phyloP scores from a whole-genome alignment of 2,888 invertebrate genomes.

The Hemithea aestivaria region DNA sequence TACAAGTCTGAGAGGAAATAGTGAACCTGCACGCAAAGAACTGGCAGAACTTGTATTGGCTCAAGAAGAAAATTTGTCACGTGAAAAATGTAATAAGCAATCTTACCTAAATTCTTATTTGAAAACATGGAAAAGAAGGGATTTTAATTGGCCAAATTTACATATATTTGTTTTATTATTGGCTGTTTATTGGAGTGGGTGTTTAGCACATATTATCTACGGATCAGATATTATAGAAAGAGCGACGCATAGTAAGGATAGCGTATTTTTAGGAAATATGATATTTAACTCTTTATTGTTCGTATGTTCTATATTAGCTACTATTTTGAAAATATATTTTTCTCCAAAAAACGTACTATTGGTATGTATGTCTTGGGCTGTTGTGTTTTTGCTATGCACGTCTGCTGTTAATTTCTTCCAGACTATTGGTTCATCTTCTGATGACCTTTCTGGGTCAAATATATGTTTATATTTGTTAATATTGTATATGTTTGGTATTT shows the following conservation, averaged over 20 bases:
- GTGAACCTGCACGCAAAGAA: constrained; percentile 16
- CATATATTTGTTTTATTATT: constrained; percentile 16
- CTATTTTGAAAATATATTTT: constrained; percentile 7
- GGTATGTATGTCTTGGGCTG: neutral
- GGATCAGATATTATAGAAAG: constrained; percentile 14
- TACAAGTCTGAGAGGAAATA: constrained; percentile 22
- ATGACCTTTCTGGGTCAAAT: constrained; percentile 7
- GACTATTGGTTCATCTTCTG: constrained; percentile 5
- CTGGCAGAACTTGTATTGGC: constrained; percentile 17
- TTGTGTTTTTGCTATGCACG: constrained; percentile 3
- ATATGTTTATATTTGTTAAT: too few relatives aligned
- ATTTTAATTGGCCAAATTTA: constrained; percentile 23
- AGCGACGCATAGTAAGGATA: constrained; percentile 11
- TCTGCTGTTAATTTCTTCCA: constrained; percentile 10
- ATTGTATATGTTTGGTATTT: too few relatives aligned
- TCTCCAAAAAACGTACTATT: constrained; percentile 13
- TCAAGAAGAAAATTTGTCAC: constrained; percentile 10
- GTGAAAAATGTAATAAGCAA: neutral
- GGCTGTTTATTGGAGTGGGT: constrained; percentile 23
- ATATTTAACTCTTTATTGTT: constrained; percentile 3
- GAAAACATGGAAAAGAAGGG: constrained; percentile 8
- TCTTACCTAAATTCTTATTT: neutral
- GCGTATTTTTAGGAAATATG: constrained; percentile 11
- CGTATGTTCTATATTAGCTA: constrained; percentile 1
- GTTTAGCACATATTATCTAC: constrained; percentile 14